Evolutionary conservation across 2,888 invertebrate species (phyloP).

Genomic region (Dione vanillae): DNA sequence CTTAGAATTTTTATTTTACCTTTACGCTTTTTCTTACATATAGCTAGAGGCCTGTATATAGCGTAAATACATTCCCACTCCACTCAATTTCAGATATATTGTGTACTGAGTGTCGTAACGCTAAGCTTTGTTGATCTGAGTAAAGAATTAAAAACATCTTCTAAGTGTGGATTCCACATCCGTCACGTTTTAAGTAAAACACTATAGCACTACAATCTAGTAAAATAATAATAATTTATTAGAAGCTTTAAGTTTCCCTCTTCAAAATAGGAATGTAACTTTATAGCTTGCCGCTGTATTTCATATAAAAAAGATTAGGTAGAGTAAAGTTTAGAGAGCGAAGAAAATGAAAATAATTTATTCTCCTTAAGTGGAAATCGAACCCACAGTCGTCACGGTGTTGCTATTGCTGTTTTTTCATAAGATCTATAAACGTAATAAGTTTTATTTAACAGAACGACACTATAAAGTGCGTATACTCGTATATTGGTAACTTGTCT

Average conservation of each 20-base stretch:
- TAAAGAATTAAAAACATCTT: not conserved
- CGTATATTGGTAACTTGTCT: not conserved
- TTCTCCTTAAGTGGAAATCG: too few relatives aligned
- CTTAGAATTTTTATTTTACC: not conserved
- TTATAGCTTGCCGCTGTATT: too few relatives aligned
- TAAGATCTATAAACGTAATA: not conserved
- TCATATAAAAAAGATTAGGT: too few relatives aligned
- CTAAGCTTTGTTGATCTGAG: accelerated
- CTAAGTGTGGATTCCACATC: not conserved
- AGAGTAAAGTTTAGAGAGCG: too few relatives aligned
- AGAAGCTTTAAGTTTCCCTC: too few relatives aligned
- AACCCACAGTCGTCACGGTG: too few relatives aligned
- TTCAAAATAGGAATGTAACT: too few relatives aligned
- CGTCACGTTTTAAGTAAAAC: not conserved
- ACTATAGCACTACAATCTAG: not conserved
- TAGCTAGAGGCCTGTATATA: too few relatives aligned
- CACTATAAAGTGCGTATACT: not conserved
- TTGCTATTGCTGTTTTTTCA: too few relatives aligned
- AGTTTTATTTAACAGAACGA: not conserved
- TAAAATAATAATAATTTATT: too few relatives aligned
- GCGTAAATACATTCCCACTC: not conserved
- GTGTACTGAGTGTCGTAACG: not conserved
- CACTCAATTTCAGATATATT: not conserved
- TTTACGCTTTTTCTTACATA: too few relatives aligned
- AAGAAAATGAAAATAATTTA: too few relatives aligned